Percentiles rank a stretch among this genome's conserved stretches.
Conservation (phyloP, 1,140 invertebrate species). For the Drosophila biarmipes region DNA sequence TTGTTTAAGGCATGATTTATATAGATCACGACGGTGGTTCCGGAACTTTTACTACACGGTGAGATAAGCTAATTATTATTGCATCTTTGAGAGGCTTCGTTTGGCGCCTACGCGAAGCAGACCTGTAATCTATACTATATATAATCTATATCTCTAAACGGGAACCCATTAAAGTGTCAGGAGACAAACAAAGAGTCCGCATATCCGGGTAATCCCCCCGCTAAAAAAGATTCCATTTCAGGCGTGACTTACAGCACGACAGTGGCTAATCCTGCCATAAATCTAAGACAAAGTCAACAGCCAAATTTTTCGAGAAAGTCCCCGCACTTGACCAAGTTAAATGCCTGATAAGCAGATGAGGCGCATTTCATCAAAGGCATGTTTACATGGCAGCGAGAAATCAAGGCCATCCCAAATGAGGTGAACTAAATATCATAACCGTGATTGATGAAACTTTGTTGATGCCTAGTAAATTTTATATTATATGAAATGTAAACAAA, state of each 20-base stretch:
- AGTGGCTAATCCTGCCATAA: conserved; percentile 50
- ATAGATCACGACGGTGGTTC: conserved; percentile 42
- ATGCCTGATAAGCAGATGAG: conserved; percentile 63
- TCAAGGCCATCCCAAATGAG: conserved; percentile 6
- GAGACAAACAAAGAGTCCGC: conserved; percentile 23
- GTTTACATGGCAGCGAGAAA: not conserved
- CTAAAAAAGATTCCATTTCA: conserved; percentile 18
- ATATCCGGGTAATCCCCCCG: conserved; percentile 13
- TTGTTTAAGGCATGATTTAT: conserved; percentile 13
- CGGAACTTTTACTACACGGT: conserved; percentile 36
- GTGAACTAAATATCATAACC: too few species aligned
- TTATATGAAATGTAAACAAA: not conserved
- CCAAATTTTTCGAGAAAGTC: conserved; percentile 28
- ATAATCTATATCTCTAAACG: conserved; percentile 52
- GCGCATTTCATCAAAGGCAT: conserved; percentile 30
- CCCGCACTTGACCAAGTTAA: conserved; percentile 54
- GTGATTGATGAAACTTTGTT: too few species aligned
- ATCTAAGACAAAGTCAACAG: conserved; percentile 51
- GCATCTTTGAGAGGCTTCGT: conserved; percentile 12
- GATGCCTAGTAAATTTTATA: not conserved
- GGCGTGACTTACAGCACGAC: conserved; percentile 71
- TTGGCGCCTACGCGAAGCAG: conserved; percentile 12
- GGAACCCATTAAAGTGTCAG: conserved; percentile 34
- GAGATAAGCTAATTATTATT: conserved; percentile 6
- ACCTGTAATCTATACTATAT: conserved; percentile 65